Base-by-base conservation (phyloP, 2,888 invertebrate genomes). In the Chalcis sispes region DNA sequence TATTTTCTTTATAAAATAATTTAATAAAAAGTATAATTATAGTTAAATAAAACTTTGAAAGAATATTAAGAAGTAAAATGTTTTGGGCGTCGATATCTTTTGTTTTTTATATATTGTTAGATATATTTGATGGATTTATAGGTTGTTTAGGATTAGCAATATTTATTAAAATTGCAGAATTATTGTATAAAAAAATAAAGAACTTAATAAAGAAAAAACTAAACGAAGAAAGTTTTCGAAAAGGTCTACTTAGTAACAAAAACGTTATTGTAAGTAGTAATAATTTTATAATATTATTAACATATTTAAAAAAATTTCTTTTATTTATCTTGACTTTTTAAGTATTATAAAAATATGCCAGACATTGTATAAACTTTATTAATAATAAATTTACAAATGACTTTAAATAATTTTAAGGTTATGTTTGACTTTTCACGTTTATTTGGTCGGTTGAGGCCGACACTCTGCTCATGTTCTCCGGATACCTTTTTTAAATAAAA, bases 401-500 rank as follows among this genome's bases (percentile, higher is more conserved):
- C 2, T 20, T 40, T 27, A 2, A 32, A 4, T 25, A 36, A 32
- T 32, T 40, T 76, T 59, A 36, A 76, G 75, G 75, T 76, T 76
- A 76, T 66, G 75, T 76, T 66, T 48, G 18, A 40, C 46, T 25
- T 42, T 7, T 8, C 56, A 52, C 42, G 46, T 40, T 58, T 71
- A 67, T 61, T 66, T 67, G 54, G 71, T 1, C 23, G 18, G 58
- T 13, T 29, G 65, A 20, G 20, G 46, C 61, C 59, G 48, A 54
- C 56, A 58, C 59, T 5, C n/a, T 15, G 13, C 23, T 76, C 72
- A 66, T 77, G 76, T 69, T 77, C 56, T 72, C 76, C 76, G 64
- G 76, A 77, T 77, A 77, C 72, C 50, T 67, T 77, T 72, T 77
- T 77, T 77, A 72, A 77, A 72, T 77, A 77, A 77, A 77, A 72